Evolutionary conservation across 2,113 vertebrate species (phyloP), one percentile per base, ranked within the genome.

Genomic region (Agapornis roseicollis): DNA sequence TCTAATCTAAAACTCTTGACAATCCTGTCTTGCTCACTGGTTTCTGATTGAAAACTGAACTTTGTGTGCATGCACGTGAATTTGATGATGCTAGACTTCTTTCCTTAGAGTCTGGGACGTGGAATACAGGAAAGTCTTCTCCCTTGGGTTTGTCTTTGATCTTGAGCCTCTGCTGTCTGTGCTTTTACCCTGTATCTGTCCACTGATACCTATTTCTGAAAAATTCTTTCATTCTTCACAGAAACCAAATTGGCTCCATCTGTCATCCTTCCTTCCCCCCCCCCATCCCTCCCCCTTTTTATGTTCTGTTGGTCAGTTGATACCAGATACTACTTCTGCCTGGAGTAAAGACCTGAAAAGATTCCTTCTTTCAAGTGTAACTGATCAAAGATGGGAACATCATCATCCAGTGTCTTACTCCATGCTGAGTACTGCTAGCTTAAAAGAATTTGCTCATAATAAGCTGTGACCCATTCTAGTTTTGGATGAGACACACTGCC

Each of bases 191-290:
- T 4, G 0, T 85, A 7, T 64, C 23, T 72, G 13, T 47, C 29
- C 69, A 39, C 35, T 72, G 22, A 60, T 84, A 24, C 16, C 35
- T 61, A 44, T 11, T 19, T 91, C 11, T 68, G 52, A 65, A 70
- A 73, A 91, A 44, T 44, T 64, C 7, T 55, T 64, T 64, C 4
- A 17, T 79, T 71, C 29, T 76, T 24, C 66, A 20, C 11, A 33
- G 52, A 69, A 81, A 37, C 24, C 24, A 69, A n/a, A 24, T 9
- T 64, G 24, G 7, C 35, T 88, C 14, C 20, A 8, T 56, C 18
- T 4, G 0, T 77, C n/a, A n/a, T 82, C 18, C 64, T 12, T 41
- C 20, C 2, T 18, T 61, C 24, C 1, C 8, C 2, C 1, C 7
- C 2, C 1, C 11, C 7, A 58, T 15, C 41, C 41, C 41, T 15